Base-by-base conservation (phyloP, 92 coral and sea anemone species). In the Porites cylindrica region DNA sequence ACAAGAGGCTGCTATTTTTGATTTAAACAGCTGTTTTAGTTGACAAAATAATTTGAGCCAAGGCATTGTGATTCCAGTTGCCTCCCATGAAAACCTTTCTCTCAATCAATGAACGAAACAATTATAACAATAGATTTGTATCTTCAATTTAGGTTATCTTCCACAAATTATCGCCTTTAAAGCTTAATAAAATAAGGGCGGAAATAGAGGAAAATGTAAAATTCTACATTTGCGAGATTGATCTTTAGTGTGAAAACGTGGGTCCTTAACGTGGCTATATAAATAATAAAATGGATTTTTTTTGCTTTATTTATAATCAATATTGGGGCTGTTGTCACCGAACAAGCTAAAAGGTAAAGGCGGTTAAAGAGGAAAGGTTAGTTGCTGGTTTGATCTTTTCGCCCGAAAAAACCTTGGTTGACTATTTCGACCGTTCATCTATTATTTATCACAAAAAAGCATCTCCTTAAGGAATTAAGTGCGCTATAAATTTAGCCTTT, bases 21-120 rank as follows among this genome's bases (percentile, higher is more conserved):
- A 60, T 77, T 81, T 54, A 26, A 56, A 70, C 85, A 81, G 85
- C 85, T 81, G 85, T 59, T 17, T 13, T 8, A 70, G 77, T 81
- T 81, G 68, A 56, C 54, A 81, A 81, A 81, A 81, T 62, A 81
- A 24, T 10, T 29, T 21, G 75, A 32, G 11, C 24, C 32, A 69
- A 24, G 29, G 17, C 61, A 56, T 51, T 70, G 54, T 16, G 32
- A 10, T 17, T 58, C 11, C 8, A 68, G 1, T 56, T 53, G 5
- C 17, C 5, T 29, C 38, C 26, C 67, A 6, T 24, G 16, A 58
- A 77, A 77, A 60, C 67, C 51, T 56, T 56, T 60, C 68, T 60
- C 68, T 8, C 17, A 32, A 17, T 10, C 54, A 10, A 47, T 54
- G 43, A 54, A 32, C 51, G 10, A 20, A 9, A 56, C 56, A 18